Base-by-base conservation (phyloP, 2,888 invertebrate species). In the Drosophila fulvimacula region DNA sequence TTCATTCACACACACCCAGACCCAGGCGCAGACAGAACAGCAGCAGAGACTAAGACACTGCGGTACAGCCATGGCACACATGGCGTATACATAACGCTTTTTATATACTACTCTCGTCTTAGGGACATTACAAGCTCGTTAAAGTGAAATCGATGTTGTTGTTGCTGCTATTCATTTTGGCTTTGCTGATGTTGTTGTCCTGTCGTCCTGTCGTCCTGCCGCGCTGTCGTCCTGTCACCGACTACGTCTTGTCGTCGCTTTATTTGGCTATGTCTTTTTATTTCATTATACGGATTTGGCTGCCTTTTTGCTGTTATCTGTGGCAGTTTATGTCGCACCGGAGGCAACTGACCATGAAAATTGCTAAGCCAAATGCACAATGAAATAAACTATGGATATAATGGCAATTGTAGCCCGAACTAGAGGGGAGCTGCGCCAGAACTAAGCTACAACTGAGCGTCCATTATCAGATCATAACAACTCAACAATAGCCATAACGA, bases 91-190 rank as follows among this genome's bases (percentile, higher is more conserved):
- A 82, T 84, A 87, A 86, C 72, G 82, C 72, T 74, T 69, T 87
- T 85, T 83, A 82, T 87, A 82, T 87, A 87, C 88, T 87, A 82
- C 88, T 87, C 82, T 76, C 77, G 73, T 75, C 88, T 82, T 82
- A 56, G 71, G 76, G 88, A 84, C 88, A 85, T 88, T 85, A 88
- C 84, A 88, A 85, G 88, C 84, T 85, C 84, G 84, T 85, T 85
- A 85, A 85, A 85, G 86, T 88, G 83, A 88, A 88, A 85, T 85
- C 85, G 88, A 85, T 85, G 85, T 86, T 81, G 81, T 10, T 85
- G 84, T 65, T 73, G 39, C 42, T 69, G 61, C 41, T 58, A 56
- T 67, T 75, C 68, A 73, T 70, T 80, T 68, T 73, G 48, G 53
- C 69, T 70, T 48, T 60, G 69, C 48, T 38, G 34, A 34, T 30